Percentiles rank a stretch among this genome's conserved stretches.
These are phyloP conservation scores for Liparis tanakae DNA, from an alignment of 2,797 vertebrate species.

Conservation along the genomic window DNA sequence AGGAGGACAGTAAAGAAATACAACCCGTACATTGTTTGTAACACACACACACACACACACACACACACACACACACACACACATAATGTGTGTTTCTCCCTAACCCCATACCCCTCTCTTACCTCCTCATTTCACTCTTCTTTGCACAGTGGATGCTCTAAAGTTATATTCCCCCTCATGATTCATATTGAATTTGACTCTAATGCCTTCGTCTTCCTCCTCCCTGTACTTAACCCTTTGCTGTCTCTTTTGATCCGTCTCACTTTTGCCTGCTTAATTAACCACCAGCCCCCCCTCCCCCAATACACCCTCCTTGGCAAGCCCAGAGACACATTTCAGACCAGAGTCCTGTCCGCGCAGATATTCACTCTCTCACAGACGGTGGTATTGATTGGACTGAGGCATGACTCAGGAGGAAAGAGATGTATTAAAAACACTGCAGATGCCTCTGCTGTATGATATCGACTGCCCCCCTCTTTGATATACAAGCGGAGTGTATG, in stretches of 20 bases:
- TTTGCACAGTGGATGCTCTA: slow-evolving; percentile 71
- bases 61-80: slow-evolving; percentile 43
- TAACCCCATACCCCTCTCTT: slow-evolving; percentile 22
- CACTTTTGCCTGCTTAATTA: slow-evolving; percentile 65
- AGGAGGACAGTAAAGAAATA: slow-evolving; percentile 15
- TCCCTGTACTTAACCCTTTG: slow-evolving; percentile 53
- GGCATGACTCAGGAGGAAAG: slow-evolving; percentile 71
- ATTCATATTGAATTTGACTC: slow-evolving; percentile 53
- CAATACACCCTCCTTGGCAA: slow-evolving; percentile 45
- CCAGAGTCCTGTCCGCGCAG: slow-evolving; percentile 51
- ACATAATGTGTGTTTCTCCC: neutral
- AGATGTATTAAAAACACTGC: slow-evolving; percentile 76
- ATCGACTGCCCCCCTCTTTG: slow-evolving; percentile 67
- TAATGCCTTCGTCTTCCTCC: slow-evolving; percentile 50
- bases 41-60: slow-evolving; percentile 43
- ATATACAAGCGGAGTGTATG: slow-evolving; percentile 68
- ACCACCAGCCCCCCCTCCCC: slow-evolving; percentile 38
- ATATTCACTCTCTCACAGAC: slow-evolving; percentile 72
- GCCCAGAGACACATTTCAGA: slow-evolving; percentile 59
- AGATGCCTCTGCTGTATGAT: slow-evolving; percentile 65
- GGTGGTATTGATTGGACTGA: slow-evolving; percentile 78
- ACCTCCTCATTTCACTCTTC: slow-evolving; percentile 66
- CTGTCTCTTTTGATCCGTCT: slow-evolving; percentile 46
- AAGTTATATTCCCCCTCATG: slow-evolving; percentile 47
- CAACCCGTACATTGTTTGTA: neutral